phyloP scores from a whole-genome alignment of 1,140 invertebrate genomes.

The Bombus sylvicola region DNA sequence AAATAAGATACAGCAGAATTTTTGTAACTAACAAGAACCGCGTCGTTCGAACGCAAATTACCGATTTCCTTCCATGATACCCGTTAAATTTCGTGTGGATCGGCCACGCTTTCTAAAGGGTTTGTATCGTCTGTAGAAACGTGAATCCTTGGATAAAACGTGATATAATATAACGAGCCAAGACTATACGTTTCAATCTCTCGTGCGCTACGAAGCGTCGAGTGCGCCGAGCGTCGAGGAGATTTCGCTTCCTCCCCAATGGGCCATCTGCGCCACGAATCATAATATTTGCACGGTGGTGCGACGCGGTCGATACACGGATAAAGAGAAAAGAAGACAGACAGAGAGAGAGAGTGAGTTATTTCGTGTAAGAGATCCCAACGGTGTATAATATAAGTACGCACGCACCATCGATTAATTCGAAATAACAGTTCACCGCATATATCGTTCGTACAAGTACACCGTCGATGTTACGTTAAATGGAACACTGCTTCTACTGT shows the following conservation, averaged over 20 bases:
- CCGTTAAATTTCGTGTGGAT: background rate
- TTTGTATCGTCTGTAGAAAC: background rate
- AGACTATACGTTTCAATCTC: background rate
- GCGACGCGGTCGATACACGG: background rate
- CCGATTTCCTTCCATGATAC: background rate
- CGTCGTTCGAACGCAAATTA: too few relatives aligned
- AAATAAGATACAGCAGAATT: too few relatives aligned
- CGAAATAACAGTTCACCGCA: too few relatives aligned
- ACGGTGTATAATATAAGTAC: background rate
- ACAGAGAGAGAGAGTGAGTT: too few relatives aligned
- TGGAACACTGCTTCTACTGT: too few relatives aligned
- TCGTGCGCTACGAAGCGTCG: background rate
- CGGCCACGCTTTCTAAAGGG: background rate
- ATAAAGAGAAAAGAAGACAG: background rate
- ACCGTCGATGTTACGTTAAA: too few relatives aligned
- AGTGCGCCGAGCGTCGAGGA: background rate
- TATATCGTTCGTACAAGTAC: too few relatives aligned
- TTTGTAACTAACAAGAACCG: too few relatives aligned
- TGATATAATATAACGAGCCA: background rate
- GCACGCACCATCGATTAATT: too few relatives aligned
- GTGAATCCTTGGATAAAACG: background rate
- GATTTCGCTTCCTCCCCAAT: constrained; percentile 23
- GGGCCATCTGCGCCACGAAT: constrained; percentile 24
- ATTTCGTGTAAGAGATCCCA: background rate
- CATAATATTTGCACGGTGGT: constrained; percentile 30